Percentiles rank a stretch among this genome's conserved stretches.
These are phyloP conservation scores for Athalia cordata DNA, from an alignment of 2,888 invertebrate species.

Conservation along the genomic window DNA sequence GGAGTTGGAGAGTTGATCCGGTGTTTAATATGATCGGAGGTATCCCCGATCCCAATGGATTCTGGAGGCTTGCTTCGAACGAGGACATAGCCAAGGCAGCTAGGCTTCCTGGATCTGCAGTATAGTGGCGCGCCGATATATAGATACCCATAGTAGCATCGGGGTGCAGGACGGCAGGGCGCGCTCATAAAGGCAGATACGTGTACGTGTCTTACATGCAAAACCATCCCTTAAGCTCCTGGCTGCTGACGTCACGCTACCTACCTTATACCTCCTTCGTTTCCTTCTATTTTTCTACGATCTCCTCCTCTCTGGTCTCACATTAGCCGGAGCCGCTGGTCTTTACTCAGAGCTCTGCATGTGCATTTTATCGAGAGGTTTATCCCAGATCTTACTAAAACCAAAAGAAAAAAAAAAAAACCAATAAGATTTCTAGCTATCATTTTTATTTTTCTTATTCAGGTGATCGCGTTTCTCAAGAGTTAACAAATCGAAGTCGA, in stretches of 20 bases:
- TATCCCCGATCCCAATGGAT: constrained; percentile 62
- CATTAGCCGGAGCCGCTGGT: too few species aligned
- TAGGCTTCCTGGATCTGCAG: background rate
- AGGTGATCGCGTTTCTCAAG: too few species aligned
- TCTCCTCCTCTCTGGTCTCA: background rate
- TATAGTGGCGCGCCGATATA: too few species aligned
- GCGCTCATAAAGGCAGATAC: constrained; percentile 71
- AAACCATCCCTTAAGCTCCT: constrained; percentile 41
- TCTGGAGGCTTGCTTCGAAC: constrained; percentile 22
- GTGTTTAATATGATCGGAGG: constrained; percentile 66
- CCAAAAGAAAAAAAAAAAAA: background rate
- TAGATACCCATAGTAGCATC: too few species aligned
- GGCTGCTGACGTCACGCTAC: constrained; percentile 17
- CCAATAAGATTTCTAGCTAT: background rate
- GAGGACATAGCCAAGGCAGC: constrained; percentile 11
- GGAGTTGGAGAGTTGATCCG: constrained; percentile 51
- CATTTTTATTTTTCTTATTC: too few species aligned
- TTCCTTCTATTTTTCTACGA: constrained; percentile 9
- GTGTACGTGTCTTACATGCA: constrained; percentile 72
- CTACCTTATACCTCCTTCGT: background rate
- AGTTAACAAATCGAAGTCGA: too few species aligned
- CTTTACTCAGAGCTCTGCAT: background rate
- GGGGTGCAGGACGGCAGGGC: constrained; percentile 55
- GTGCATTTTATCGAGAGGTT: constrained; percentile 28
- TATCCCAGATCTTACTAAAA: background rate